Conservation (phyloP, 1,140 invertebrate species). For the Hyles euphorbiae region DNA sequence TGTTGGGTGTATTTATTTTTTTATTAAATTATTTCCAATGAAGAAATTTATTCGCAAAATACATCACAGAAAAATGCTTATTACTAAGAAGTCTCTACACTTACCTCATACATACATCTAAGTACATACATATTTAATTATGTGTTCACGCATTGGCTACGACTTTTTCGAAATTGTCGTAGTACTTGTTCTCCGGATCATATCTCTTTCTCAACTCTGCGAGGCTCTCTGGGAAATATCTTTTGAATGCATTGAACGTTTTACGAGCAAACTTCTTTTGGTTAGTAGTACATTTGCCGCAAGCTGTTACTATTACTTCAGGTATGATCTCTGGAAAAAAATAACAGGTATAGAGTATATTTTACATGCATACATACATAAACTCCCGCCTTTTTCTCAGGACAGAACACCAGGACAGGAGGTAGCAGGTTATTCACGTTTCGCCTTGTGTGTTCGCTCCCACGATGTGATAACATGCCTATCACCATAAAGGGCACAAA, state of each 20-base stretch:
- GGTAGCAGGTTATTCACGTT: too few relatives aligned
- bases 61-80: too few relatives aligned
- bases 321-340: constrained; percentile 37
- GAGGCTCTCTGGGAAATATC: constrained; percentile 27
- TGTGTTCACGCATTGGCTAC: constrained; percentile 24
- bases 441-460: too few relatives aligned
- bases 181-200: constrained; percentile 45
- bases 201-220: constrained; percentile 35
- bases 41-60: too few relatives aligned
- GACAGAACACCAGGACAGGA: too few relatives aligned
- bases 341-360: background rate
- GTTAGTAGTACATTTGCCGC: constrained; percentile 41
- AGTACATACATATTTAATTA: background rate
- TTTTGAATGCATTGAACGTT: constrained; percentile 43
- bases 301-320: constrained; percentile 42
- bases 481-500: too few relatives aligned
- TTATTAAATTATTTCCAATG: too few relatives aligned
- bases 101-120: constrained; percentile 6
- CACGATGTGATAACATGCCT: too few relatives aligned
- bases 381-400: background rate
- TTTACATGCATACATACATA: background rate
- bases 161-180: constrained; percentile 33
- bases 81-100: background rate
- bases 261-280: constrained; percentile 39
- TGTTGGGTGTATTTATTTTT: too few relatives aligned